phyloP scores from a whole-genome alignment of 2,797 vertebrate genomes.

The Masticophis lateralis region DNA sequence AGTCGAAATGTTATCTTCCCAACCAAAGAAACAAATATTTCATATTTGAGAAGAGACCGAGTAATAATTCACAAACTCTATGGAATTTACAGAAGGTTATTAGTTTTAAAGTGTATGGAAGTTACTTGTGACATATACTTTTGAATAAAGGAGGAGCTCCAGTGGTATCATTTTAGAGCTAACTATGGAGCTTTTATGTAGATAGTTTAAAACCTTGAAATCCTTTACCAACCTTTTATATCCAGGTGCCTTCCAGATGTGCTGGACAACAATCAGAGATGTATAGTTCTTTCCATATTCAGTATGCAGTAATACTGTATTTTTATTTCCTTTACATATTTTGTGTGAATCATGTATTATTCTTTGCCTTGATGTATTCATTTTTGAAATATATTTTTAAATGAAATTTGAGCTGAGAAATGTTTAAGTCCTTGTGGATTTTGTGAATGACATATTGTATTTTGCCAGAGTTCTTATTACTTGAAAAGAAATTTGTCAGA shows the following conservation, averaged over 20 bases:
- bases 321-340: not conserved
- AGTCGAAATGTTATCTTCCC: slow-evolving; percentile 53
- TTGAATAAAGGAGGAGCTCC: slow-evolving; percentile 30
- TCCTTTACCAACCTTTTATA: not conserved
- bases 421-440: not conserved
- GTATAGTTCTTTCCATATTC: not conserved
- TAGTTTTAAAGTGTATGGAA: slow-evolving; percentile 45
- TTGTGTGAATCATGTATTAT: not conserved
- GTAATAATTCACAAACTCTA: slow-evolving; percentile 56
- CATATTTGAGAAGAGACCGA: slow-evolving; percentile 47
- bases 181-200: slow-evolving; percentile 28
- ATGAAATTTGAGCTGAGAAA: not conserved
- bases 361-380: not conserved
- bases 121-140: slow-evolving; percentile 31
- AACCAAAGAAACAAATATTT: slow-evolving; percentile 50
- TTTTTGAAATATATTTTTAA: not conserved
- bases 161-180: not conserved
- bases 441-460: not conserved
- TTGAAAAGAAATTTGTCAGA: not conserved
- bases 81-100: slow-evolving; percentile 49
- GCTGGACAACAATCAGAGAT: not conserved
- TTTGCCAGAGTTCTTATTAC: not conserved
- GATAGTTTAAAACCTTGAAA: not conserved
- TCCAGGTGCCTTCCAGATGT: not conserved
- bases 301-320: not conserved